Evolutionary conservation across 2,888 invertebrate species (phyloP), one percentile per base, ranked within the genome.

Genomic region (Beris chalybata): DNA sequence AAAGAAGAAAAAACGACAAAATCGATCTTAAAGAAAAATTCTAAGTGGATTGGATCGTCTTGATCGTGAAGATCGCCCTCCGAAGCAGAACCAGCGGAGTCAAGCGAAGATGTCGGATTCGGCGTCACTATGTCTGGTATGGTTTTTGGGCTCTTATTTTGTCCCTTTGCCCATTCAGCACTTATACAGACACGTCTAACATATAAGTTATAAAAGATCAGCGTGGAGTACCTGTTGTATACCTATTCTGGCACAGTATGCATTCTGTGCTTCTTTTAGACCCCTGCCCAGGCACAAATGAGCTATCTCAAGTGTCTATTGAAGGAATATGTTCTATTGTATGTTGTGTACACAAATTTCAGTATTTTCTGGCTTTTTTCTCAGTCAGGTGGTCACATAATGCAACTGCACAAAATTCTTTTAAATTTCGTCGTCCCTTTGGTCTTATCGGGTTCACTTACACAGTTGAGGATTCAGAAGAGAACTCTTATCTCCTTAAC

Each of bases 81-180:
- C 38, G 15, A 13, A 43, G 7, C 43, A 56, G 32, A 43, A 43
- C 43, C 9, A 15, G 43, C 32, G 38, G 43, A 43, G 11, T 29
- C 48, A 44, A 38, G 38, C 38, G 5, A 38, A 3, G 3, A 38
- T 38, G 9, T 38, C 38, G 38, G 5, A 9, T 38, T 48, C 48
- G 68, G 68, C 68, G 68, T 63, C 68, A 66, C 54, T 54, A 55
- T 66, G 68, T 68, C 68, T 68, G 68, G 68, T 53, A 63, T 31
- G 64, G 68, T 64, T 68, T 68, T 66, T 58, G 68, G 68, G 44
- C 64, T 59, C 66, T 66, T 66, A 64, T 63, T 64, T 63, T 53
- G 58, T 66, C 64, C 65, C 65, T 68, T 63, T 65, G 44, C 38
- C 30, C 44, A 47, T 4, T 15, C 48, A 48, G 5, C 15, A 48